These are phyloP conservation scores for Sialia sialis DNA, from an alignment of 2,113 vertebrate species.

Conservation along the genomic window DNA sequence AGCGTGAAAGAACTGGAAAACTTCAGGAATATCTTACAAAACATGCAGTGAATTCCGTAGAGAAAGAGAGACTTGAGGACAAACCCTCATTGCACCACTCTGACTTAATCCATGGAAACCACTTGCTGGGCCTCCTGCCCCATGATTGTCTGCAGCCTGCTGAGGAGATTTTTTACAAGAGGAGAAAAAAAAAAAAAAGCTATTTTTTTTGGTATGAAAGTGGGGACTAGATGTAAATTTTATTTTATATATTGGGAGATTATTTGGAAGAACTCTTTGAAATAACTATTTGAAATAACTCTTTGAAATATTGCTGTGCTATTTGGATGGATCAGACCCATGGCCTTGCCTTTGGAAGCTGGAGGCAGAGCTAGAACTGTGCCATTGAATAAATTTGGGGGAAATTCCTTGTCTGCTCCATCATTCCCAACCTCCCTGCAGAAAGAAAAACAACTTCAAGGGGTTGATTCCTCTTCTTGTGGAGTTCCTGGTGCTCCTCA, in stretches of 20 bases:
- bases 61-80: background rate
- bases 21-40: constrained; percentile 79
- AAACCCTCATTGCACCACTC: background rate
- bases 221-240: background rate
- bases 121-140: background rate
- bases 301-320: background rate
- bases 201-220: background rate
- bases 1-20: constrained; percentile 89
- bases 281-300: background rate
- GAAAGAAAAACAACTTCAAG: background rate
- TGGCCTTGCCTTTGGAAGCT: background rate
- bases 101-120: background rate
- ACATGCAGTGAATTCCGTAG: constrained; percentile 46
- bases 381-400: background rate
- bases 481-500: background rate
- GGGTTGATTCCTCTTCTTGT: accelerated
- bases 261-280: background rate
- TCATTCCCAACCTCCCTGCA: background rate
- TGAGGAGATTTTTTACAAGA: background rate
- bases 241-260: background rate
- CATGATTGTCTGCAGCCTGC: background rate
- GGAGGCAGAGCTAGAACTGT: background rate
- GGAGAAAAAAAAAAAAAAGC: background rate
- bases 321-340: background rate
- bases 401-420: background rate